Conservation (phyloP, 2,797 vertebrate genomes). For the Neoniphon sammara region DNA sequence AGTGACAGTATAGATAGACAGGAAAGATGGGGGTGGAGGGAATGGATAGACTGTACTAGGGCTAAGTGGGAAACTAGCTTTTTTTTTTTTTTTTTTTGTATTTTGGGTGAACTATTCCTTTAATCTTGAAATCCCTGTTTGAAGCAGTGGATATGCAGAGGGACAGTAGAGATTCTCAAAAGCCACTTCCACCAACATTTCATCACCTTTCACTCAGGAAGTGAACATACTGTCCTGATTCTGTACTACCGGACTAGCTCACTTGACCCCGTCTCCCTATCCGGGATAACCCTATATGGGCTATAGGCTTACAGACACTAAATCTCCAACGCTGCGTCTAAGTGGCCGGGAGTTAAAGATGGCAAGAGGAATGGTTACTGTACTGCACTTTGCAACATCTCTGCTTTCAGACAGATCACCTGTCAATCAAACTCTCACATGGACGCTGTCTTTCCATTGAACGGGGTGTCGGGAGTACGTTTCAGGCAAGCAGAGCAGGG, state of each 20-base stretch:
- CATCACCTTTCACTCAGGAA: conserved; percentile 21
- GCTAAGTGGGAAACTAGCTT: too few species aligned
- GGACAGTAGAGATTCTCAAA: too few species aligned
- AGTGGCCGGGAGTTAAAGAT: conserved; percentile 38
- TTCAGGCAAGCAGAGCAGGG: conserved; percentile 33
- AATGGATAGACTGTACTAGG: too few species aligned
- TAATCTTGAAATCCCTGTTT: neutral
- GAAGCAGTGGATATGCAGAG: neutral
- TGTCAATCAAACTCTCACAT: conserved; percentile 50
- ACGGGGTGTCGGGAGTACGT: conserved; percentile 46
- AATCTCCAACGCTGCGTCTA: conserved; percentile 11
- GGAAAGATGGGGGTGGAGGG: too few species aligned
- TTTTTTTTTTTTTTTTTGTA: too few species aligned
- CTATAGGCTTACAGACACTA: conserved; percentile 61
- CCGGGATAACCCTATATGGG: conserved; percentile 31
- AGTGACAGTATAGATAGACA: too few species aligned
- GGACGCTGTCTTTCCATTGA: conserved; percentile 24
- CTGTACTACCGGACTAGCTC: neutral
- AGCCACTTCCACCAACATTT: neutral
- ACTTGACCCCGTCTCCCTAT: neutral
- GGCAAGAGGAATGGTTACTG: conserved; percentile 25
- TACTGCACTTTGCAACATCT: conserved; percentile 18
- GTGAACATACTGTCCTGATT: conserved; percentile 14
- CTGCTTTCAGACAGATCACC: conserved; percentile 24
- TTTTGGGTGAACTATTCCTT: too few species aligned